Evolutionary conservation across 2,113 vertebrate species (phyloP), one percentile per base, ranked within the genome.

Genomic region (Myrmophylax atrothorax): DNA sequence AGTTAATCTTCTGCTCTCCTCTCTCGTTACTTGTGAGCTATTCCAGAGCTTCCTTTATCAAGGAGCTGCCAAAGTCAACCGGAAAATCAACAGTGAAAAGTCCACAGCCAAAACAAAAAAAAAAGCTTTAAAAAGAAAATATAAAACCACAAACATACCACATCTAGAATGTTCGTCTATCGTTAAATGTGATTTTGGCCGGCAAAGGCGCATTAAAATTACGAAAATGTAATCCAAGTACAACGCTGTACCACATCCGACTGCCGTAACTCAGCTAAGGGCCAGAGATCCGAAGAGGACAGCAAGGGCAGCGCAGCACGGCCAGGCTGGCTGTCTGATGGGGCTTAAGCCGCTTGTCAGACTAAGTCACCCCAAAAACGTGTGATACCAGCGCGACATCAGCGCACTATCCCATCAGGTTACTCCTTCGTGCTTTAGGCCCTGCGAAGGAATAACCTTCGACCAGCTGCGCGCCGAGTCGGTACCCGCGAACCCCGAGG

Each of bases 351-450:
- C 6, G 18, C 6, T 1, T 25, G 6, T 4, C 6, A 23, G n/a
- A 62, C 13, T 8, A n/a, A 4, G 16, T 4, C 10, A 72, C 5
- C 18, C 24, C 33, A 24, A 70, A 23, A 14, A 18, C 1, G 1
- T 2, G 25, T 3, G 10, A 26, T 2, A 31, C 2, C 66, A 7
- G 24, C 1, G 18, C 1, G 0, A 9, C 38, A 18, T 1, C 0
- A 7, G 12, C 25, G 25, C 47, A 5, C 11, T 1, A 2, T 22
- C 15, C 18, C 18, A 6, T 6, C 24, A 40, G 9, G 24, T n/a
- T 15, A n/a, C 2, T 9, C n/a, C 16, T 31, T 24, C 11, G 2
- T 4, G 5, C 33, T 25, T 66, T 5, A 22, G 5, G 19, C 6
- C 25, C 22, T 6, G 16, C 25, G 9, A 67, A 70, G 14, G 10